Evolutionary conservation across 2,797 vertebrate genomes (phyloP).

Genomic region (Bradypodion pumilum): DNA sequence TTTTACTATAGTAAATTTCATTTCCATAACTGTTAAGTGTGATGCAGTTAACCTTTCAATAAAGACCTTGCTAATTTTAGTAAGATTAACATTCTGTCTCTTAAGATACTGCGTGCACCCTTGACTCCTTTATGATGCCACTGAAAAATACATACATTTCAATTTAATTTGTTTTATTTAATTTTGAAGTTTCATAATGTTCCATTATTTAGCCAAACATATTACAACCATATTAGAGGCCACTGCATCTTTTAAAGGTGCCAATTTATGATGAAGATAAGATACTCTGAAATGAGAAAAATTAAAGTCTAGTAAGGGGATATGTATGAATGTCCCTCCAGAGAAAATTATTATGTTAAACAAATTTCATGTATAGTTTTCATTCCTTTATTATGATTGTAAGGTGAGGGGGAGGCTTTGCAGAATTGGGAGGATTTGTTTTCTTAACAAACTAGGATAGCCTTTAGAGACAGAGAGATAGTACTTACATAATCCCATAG

Average conservation of each 20-base stretch:
- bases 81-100: neutral
- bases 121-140: neutral
- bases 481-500: too few relatives aligned
- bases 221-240: too few relatives aligned
- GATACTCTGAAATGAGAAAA: too few relatives aligned
- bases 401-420: neutral
- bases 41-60: neutral
- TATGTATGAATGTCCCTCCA: neutral
- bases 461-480: neutral
- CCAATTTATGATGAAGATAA: too few relatives aligned
- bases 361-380: neutral
- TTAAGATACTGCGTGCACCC: neutral
- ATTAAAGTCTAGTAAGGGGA: too few relatives aligned
- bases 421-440: neutral
- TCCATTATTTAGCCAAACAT: neutral
- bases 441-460: neutral
- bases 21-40: constrained; percentile 2
- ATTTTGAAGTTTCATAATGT: neutral
- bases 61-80: neutral
- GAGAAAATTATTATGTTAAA: neutral
- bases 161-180: neutral
- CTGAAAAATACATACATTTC: neutral
- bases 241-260: too few relatives aligned
- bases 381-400: neutral
- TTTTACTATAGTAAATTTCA: neutral